These are phyloP conservation scores for Iphiclides podalirius DNA, from an alignment of 2,888 invertebrate genomes.

Conservation along the genomic window DNA sequence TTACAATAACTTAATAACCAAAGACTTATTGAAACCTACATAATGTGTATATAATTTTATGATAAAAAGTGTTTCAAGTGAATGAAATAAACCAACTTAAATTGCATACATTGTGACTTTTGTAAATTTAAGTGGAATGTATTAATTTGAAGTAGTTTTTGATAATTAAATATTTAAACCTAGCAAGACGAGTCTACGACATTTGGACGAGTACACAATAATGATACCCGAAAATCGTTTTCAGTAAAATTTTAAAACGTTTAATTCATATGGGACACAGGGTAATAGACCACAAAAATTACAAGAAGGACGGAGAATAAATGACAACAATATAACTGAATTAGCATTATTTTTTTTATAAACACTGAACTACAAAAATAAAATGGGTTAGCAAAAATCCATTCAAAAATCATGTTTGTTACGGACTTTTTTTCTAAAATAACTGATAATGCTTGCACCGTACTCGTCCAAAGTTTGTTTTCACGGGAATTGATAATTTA, in stretches of 20 bases:
- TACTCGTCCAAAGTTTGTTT: slow-evolving; percentile 73
- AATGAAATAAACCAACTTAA: slow-evolving; percentile 47
- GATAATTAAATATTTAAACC: slow-evolving; percentile 73
- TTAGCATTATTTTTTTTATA: too few species aligned
- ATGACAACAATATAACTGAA: too few species aligned
- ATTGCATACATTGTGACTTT: slow-evolving; percentile 67
- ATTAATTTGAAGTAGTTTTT: slow-evolving; percentile 75
- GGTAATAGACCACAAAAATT: slow-evolving; percentile 61
- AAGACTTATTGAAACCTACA: slow-evolving; percentile 53
- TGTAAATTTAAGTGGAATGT: slow-evolving; percentile 66
- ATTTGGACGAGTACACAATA: slow-evolving; percentile 60
- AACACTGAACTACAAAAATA: too few species aligned
- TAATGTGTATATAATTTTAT: slow-evolving; percentile 62
- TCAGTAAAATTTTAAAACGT: slow-evolving; percentile 14
- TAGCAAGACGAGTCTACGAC: slow-evolving; percentile 37
- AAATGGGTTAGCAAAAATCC: too few species aligned
- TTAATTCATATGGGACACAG: slow-evolving; percentile 60
- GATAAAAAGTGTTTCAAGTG: slow-evolving; percentile 55
- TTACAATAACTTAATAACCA: slow-evolving; percentile 70
- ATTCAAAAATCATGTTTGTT: too few species aligned
- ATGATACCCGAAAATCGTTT: slow-evolving; percentile 18
- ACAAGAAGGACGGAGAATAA: too few species aligned
- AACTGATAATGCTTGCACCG: slow-evolving; percentile 26
- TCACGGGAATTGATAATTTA: slow-evolving; percentile 74
- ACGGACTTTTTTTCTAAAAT: too few species aligned